Percentiles rank a stretch among this genome's conserved stretches.
Evolutionary conservation across 2,113 vertebrate species (phyloP).

Genomic region (Sinosuthora webbiana): DNA sequence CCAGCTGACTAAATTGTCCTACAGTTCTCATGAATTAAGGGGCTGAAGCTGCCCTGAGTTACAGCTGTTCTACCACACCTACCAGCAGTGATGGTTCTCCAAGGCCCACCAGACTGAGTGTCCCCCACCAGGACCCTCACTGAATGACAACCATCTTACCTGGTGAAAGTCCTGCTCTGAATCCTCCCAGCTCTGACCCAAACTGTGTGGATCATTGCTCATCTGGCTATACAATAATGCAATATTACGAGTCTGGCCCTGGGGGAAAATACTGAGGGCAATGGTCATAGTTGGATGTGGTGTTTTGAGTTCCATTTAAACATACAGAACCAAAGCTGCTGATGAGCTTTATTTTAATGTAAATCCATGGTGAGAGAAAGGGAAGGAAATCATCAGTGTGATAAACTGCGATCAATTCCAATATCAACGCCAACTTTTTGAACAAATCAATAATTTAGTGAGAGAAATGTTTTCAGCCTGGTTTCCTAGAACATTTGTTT

Average conservation of each 20-base stretch:
- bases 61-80: background rate
- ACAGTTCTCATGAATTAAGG: background rate
- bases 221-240: background rate
- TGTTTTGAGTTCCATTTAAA: background rate
- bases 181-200: background rate
- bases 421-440: background rate
- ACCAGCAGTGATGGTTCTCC: background rate
- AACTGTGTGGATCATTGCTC: background rate
- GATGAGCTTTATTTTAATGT: background rate
- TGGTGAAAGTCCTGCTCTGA: background rate
- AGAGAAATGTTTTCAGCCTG: background rate
- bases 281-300: background rate
- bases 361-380: background rate
- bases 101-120: background rate
- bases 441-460: constrained; percentile 15
- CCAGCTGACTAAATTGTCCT: background rate
- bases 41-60: background rate
- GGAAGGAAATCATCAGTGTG: background rate
- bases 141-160: background rate
- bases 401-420: background rate
- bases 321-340: background rate
- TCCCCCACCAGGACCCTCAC: background rate
- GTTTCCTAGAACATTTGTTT: constrained; percentile 24
- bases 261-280: background rate
- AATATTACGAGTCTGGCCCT: background rate